These are phyloP conservation scores for Gonocerus acuteangulatus DNA, from an alignment of 2,888 invertebrate genomes.

Conservation along the genomic window DNA sequence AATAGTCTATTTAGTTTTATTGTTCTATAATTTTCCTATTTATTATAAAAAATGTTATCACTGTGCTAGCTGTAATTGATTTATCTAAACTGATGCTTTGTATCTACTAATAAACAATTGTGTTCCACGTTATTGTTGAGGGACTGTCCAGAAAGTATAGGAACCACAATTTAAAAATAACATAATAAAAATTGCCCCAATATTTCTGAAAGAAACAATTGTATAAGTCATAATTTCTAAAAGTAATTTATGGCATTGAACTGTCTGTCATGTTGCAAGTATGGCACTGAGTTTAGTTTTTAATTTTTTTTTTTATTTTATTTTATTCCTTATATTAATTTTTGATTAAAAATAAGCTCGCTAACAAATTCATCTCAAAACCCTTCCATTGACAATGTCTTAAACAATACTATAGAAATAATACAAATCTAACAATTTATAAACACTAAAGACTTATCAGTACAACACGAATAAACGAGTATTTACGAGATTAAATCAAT, in stretches of 20 bases:
- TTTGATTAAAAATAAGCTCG: constrained; percentile 35
- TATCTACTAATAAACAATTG: constrained; percentile 11
- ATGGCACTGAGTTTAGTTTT: constrained; percentile 33
- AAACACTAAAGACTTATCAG: constrained; percentile 21
- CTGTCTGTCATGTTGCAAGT: constrained; percentile 30
- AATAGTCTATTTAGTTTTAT: too few species aligned
- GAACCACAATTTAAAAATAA: constrained; percentile 39
- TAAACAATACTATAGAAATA: constrained; percentile 20
- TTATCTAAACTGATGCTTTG: constrained; percentile 37
- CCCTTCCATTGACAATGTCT: constrained; percentile 9
- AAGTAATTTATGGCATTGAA: constrained; percentile 28
- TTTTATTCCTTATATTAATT: constrained; percentile 8
- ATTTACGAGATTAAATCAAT: constrained; percentile 20
- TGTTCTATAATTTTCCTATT: too few species aligned
- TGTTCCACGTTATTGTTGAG: constrained; percentile 36
- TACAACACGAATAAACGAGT: constrained; percentile 24
- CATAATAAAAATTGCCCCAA: constrained; percentile 16
- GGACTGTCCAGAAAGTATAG: constrained; percentile 40
- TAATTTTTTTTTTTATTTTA: constrained; percentile 10
- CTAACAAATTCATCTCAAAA: constrained; percentile 11
- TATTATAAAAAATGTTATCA: not conserved
- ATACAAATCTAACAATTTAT: constrained; percentile 25
- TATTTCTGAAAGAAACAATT: not conserved
- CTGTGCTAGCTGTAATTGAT: not conserved
- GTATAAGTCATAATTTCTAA: constrained; percentile 4